These are phyloP conservation scores for Excalfactoria chinensis DNA, from an alignment of 2,113 vertebrate species.

Conservation along the genomic window DNA sequence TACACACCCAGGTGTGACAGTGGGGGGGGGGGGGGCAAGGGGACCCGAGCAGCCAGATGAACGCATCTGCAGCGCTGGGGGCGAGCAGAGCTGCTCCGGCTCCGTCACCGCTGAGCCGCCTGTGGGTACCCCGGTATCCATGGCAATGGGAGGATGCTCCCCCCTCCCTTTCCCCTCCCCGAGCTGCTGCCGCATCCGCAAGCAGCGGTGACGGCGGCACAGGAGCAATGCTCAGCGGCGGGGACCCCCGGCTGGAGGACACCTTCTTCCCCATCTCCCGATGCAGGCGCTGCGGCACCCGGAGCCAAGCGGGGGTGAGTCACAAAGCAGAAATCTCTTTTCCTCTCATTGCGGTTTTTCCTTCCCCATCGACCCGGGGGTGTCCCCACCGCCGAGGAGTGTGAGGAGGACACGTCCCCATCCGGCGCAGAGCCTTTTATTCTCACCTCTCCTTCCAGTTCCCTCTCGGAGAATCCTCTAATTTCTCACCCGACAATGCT, in stretches of 20 bases:
- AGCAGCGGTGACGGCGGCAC: background rate
- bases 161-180: background rate
- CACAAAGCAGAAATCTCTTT: background rate
- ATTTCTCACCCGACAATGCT: background rate
- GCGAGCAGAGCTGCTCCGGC: rapidly evolving
- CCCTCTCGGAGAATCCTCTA: background rate
- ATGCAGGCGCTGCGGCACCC: background rate
- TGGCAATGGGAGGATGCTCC: conserved; percentile 12
- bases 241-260: background rate
- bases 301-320: conserved; percentile 21
- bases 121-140: conserved; percentile 45
- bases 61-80: background rate
- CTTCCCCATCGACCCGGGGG: background rate
- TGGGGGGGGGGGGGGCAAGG: background rate
- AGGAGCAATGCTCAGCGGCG: background rate
- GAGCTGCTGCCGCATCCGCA: conserved; percentile 31
- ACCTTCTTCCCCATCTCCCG: background rate
- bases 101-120: background rate
- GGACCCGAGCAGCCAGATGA: background rate
- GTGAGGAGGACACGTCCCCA: background rate
- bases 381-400: background rate
- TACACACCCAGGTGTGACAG: background rate
- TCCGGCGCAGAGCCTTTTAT: background rate
- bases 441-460: background rate
- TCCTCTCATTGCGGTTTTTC: background rate